Conservation (phyloP, 2,113 vertebrate genomes). For the Onychostoma macrolepis region DNA sequence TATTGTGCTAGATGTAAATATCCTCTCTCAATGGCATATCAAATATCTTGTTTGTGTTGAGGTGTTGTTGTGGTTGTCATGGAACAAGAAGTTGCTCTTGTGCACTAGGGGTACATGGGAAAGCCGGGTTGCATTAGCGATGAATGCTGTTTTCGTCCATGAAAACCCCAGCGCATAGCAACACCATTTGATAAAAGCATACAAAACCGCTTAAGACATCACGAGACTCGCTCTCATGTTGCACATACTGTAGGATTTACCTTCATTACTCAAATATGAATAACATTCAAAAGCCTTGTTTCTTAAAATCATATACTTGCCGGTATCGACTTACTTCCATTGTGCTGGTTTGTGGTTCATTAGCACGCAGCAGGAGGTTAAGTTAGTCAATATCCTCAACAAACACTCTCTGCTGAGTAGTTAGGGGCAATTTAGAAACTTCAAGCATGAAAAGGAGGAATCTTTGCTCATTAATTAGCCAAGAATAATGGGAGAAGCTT, state of each 20-base stretch:
- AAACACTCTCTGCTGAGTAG: slow-evolving; percentile 56
- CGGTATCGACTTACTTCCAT: slow-evolving; percentile 68
- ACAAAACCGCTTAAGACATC: neutral
- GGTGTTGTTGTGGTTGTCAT: slow-evolving; percentile 41
- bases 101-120: neutral
- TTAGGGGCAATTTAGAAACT: slow-evolving; percentile 3
- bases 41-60: slow-evolving; percentile 34
- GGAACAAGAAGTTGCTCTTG: slow-evolving; percentile 34
- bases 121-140: slow-evolving; percentile 18
- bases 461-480: neutral
- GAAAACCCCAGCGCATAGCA: slow-evolving; percentile 63
- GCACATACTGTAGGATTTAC: neutral
- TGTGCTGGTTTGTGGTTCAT: slow-evolving; percentile 67
- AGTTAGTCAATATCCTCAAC: slow-evolving; percentile 71
- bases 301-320: slow-evolving; percentile 71
- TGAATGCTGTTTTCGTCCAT: slow-evolving; percentile 13
- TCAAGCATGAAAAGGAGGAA: neutral
- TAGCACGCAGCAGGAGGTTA: slow-evolving; percentile 63
- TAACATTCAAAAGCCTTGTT: slow-evolving; percentile 37
- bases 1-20: slow-evolving; percentile 31
- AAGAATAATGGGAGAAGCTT: neutral
- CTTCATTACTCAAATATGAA: slow-evolving; percentile 28
- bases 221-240: slow-evolving; percentile 8
- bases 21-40: slow-evolving; percentile 29
- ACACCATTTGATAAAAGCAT: slow-evolving; percentile 29